A percentile compares a stretch with the other conserved stretches of the same genome.
phyloP scores from a whole-genome alignment of 2,113 vertebrate species.

The Grantiella picta region DNA sequence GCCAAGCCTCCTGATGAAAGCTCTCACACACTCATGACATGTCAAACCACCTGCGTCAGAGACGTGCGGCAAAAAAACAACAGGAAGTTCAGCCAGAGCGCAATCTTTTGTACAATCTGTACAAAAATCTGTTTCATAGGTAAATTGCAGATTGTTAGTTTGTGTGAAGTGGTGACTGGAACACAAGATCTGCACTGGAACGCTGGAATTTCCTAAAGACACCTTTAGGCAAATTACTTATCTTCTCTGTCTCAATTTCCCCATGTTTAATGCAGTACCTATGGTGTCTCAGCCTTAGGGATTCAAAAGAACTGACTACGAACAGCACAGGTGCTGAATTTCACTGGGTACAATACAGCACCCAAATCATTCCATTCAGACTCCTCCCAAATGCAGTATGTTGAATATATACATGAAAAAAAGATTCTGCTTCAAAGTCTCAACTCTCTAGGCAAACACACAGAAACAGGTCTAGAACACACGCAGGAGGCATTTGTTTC shows the following conservation, averaged over 20 bases:
- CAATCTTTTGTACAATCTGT: neutral
- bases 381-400: neutral
- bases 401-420: neutral
- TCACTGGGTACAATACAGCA: neutral
- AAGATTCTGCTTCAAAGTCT: neutral
- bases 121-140: neutral
- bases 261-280: constrained; percentile 17
- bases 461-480: neutral
- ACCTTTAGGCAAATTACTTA: neutral
- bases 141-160: neutral
- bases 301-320: neutral
- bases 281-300: neutral
- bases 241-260: constrained; percentile 1
- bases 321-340: neutral
- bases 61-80: neutral
- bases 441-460: neutral
- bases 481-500: neutral
- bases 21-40: neutral
- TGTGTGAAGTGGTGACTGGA: neutral
- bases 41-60: neutral
- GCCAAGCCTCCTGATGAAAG: neutral
- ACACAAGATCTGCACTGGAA: neutral
- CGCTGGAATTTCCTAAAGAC: neutral
- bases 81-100: neutral
- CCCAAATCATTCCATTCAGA: neutral